Evolutionary conservation across 2,888 invertebrate genomes (phyloP), one percentile per base, ranked within the genome.

Genomic region (Harpalus rufipes): DNA sequence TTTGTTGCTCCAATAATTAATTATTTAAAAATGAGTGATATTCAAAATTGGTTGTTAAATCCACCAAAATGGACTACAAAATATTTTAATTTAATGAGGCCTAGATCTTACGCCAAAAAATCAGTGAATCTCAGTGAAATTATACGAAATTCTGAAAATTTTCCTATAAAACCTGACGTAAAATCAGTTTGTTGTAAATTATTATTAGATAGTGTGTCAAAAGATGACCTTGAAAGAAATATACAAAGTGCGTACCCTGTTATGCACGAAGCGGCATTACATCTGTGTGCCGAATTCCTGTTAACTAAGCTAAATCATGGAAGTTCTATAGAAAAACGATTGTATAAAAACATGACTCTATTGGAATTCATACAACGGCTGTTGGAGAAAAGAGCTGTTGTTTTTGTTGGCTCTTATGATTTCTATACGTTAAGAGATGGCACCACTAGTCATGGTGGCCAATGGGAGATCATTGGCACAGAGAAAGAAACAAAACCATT

Each of bases 171-270:
- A 14, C 92, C 92, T 86, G 91, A 92, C 14, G 88, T 91, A 21
- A 89, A 89, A 76, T 89, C 90, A 1, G 88, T 89, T 7, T 88
- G 89, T 81, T 90, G 90, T 78, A 87, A 88, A 84, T 86, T 78
- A n/a, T 85, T 89, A 65, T 87, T 88, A 86, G 82, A 85, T 63
- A 44, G 83, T 12, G 85, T 88, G 6, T 25, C 80, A 6, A 59
- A 86, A 65, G 85, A 87, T 25, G 86, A 86, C 80, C 86, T 90
- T 16, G 88, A 88, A 85, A 90, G 89, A 85, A 93, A 93, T 86
- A 92, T 93, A 61, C 91, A 91, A 0, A 94, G 95, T 0, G 93
- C 93, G 0, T 95, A 95, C 89, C 95, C 95, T 0, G 86, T 95
- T 1, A 91, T 95, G 86, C 95, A 95, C 87, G 95, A 95, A 88